Percentiles rank a stretch among this genome's conserved stretches.
These are phyloP conservation scores for Drosophila ficusphila DNA, from an alignment of 1,140 invertebrate genomes.

Conservation along the genomic window DNA sequence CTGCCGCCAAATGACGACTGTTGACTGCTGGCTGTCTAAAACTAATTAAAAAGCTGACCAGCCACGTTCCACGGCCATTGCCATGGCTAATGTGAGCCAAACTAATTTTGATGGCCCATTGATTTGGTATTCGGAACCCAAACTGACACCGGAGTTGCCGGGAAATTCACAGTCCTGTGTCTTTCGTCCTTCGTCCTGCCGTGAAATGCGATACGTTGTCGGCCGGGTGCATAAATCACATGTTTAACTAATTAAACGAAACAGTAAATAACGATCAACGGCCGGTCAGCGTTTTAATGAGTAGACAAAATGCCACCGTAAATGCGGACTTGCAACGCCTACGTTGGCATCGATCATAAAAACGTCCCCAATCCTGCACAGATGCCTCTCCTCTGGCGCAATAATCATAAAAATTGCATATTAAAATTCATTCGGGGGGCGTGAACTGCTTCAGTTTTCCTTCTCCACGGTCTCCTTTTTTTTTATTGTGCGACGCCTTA, in stretches of 20 bases:
- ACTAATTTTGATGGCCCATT: constrained; percentile 61
- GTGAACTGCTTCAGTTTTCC: constrained; percentile 37
- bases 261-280: constrained; percentile 53
- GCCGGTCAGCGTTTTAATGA: constrained; percentile 55
- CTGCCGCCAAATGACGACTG: not conserved
- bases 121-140: constrained; percentile 53
- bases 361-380: constrained; percentile 18
- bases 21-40: constrained; percentile 23
- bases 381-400: constrained; percentile 32
- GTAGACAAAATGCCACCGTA: constrained; percentile 63
- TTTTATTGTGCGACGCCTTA: constrained; percentile 54
- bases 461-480: not conserved
- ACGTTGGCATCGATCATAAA: constrained; percentile 44
- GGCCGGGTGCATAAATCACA: constrained; percentile 61
- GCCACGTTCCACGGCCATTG: constrained; percentile 26
- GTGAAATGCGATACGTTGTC: constrained; percentile 13
- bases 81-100: constrained; percentile 37
- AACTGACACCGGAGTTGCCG: not conserved
- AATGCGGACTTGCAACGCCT: constrained; percentile 46
- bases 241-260: constrained; percentile 70
- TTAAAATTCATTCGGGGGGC: constrained; percentile 69
- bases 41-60: constrained; percentile 57
- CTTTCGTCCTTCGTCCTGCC: no score
- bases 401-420: constrained; percentile 78
- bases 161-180: constrained; percentile 7